Evolutionary conservation across 2,797 vertebrate species (phyloP).

Genomic region (Mormyrops attenuatus): DNA sequence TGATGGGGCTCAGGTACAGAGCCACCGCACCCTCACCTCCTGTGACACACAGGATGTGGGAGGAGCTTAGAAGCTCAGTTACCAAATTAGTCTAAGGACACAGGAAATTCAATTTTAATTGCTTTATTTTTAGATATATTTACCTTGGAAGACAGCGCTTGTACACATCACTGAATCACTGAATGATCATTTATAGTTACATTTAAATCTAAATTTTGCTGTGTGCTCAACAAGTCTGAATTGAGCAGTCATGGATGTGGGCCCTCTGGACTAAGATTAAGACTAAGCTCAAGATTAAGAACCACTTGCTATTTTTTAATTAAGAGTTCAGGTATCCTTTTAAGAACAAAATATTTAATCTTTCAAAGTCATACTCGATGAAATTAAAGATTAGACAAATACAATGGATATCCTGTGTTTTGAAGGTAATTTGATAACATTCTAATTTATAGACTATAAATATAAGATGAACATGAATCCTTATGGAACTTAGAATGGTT

Average conservation of each 20-base stretch:
- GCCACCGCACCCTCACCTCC: not conserved
- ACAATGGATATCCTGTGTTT: not conserved
- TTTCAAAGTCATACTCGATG: not conserved
- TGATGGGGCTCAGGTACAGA: not conserved
- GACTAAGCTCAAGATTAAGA: not conserved
- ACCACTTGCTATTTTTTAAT: not conserved
- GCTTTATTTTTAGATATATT: not conserved
- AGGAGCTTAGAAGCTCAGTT: not conserved
- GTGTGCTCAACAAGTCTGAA: not conserved
- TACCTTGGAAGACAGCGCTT: not conserved
- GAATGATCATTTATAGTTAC: not conserved
- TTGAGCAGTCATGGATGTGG: not conserved
- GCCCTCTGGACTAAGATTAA: not conserved
- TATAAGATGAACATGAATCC: not conserved
- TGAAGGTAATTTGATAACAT: not conserved
- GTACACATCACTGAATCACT: not conserved
- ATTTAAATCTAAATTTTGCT: not conserved
- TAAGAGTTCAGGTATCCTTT: not conserved
- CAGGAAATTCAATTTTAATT: not conserved
- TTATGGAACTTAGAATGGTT: not conserved
- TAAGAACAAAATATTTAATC: not conserved
- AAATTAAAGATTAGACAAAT: not conserved
- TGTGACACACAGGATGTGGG: constrained; percentile 1
- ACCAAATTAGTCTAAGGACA: not conserved
- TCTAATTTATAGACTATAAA: not conserved